phyloP scores from a whole-genome alignment of 2,888 invertebrate species.

The Iselma pallidipennis region DNA sequence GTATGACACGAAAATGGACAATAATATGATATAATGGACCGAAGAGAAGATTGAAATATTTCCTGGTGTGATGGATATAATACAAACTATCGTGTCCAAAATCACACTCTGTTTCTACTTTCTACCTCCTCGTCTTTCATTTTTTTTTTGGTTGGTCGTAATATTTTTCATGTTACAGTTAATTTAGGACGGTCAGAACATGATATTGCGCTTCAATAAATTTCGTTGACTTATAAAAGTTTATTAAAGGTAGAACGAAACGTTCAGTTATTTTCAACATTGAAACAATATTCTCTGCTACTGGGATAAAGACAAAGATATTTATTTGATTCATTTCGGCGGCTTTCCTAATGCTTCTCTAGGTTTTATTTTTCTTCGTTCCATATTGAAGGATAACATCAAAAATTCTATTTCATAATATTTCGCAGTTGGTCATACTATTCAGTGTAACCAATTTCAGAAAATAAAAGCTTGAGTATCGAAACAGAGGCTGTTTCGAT shows the following conservation, averaged over 20 bases:
- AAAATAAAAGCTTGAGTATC: too few species aligned
- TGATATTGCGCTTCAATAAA: neutral
- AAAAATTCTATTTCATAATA: too few species aligned
- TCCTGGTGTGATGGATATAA: neutral
- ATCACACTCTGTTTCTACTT: neutral
- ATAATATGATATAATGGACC: neutral
- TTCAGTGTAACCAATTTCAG: too few species aligned
- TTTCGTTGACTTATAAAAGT: neutral
- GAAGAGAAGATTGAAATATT: neutral
- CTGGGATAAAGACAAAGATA: neutral
- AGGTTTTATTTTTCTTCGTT: neutral
- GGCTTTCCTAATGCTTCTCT: neutral
- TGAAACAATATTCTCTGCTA: neutral
- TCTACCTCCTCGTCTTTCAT: neutral
- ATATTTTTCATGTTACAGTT: neutral
- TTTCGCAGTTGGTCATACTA: too few species aligned
- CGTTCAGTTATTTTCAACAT: neutral
- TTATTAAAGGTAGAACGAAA: slow-evolving; percentile 1
- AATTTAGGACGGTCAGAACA: neutral
- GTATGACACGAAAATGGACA: neutral
- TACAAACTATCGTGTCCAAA: too few species aligned
- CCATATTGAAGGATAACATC: too few species aligned
- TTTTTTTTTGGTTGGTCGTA: neutral
- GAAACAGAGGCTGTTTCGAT: too few species aligned
- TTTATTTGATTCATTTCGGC: neutral